phyloP scores from a whole-genome alignment of 2,888 invertebrate genomes.

The Muschampia plurimacula region DNA sequence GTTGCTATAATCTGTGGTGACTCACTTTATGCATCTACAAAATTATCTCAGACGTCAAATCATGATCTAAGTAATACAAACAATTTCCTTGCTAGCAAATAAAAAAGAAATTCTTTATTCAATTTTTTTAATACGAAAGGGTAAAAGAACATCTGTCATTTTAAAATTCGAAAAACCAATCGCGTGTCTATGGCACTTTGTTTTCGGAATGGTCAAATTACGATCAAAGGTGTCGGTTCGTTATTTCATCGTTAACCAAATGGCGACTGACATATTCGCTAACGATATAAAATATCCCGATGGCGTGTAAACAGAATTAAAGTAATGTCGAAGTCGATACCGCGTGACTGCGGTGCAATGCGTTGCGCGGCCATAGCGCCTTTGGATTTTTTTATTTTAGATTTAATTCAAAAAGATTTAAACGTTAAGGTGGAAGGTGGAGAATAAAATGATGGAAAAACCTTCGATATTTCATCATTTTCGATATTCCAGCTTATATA shows the following conservation, averaged over 20 bases:
- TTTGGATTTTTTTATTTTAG: neutral
- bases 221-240: conserved; percentile 57
- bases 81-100: too few relatives aligned
- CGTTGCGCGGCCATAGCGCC: conserved; percentile 13
- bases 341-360: neutral
- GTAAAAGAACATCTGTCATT: conserved; percentile 23
- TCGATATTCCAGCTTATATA: too few relatives aligned
- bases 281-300: conserved; percentile 64
- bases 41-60: too few relatives aligned
- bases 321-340: conserved; percentile 30
- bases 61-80: too few relatives aligned
- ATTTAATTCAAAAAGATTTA: too few relatives aligned
- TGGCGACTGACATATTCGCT: conserved; percentile 63
- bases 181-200: conserved; percentile 47
- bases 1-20: neutral
- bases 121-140: neutral
- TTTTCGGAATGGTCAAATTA: conserved; percentile 56
- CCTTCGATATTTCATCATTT: too few relatives aligned
- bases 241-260: conserved; percentile 60
- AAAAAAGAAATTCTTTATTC: neutral
- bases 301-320: conserved; percentile 70
- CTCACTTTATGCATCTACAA: too few relatives aligned
- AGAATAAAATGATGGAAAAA: too few relatives aligned
- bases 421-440: too few relatives aligned
- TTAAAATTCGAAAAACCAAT: conserved; percentile 40